phyloP scores from a whole-genome alignment of 2,113 vertebrate species.

The Corvus cornix region DNA sequence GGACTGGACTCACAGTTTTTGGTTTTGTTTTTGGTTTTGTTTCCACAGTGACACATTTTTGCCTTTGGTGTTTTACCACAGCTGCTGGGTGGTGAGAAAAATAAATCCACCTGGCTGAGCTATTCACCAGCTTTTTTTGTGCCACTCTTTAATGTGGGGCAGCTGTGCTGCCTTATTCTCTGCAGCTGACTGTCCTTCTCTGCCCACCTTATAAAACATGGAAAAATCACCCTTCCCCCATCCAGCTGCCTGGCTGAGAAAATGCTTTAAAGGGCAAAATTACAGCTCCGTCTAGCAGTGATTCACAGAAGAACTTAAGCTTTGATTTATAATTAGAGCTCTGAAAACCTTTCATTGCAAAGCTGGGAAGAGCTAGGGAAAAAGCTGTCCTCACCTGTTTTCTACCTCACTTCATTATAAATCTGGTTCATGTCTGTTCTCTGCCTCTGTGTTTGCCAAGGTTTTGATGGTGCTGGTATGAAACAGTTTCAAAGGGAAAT shows the following conservation, averaged over 20 bases:
- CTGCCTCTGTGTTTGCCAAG: not conserved
- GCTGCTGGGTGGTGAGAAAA: not conserved
- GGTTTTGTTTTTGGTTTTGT: not conserved
- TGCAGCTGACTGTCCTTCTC: slow-evolving; percentile 13
- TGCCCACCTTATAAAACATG: not conserved
- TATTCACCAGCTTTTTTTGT: not conserved
- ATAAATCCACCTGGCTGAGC: not conserved
- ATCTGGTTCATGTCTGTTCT: not conserved
- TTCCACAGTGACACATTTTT: not conserved
- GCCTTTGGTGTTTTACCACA: not conserved
- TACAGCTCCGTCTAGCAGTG: slow-evolving; percentile 23
- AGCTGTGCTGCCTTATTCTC: not conserved
- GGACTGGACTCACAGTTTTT: not conserved
- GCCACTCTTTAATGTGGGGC: not conserved
- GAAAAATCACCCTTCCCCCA: not conserved
- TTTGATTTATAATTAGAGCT: slow-evolving; percentile 59
- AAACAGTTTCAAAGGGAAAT: not conserved
- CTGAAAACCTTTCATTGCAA: slow-evolving; percentile 21
- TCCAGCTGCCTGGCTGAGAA: not conserved
- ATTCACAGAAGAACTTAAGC: slow-evolving; percentile 24
- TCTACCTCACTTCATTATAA: not conserved
- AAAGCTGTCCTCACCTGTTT: slow-evolving; percentile 30
- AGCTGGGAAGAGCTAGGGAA: not conserved
- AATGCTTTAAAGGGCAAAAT: slow-evolving; percentile 30
- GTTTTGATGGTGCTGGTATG: not conserved